Evolutionary conservation across 1,140 invertebrate species (phyloP).

Genomic region (Muscidifurax raptorellus): DNA sequence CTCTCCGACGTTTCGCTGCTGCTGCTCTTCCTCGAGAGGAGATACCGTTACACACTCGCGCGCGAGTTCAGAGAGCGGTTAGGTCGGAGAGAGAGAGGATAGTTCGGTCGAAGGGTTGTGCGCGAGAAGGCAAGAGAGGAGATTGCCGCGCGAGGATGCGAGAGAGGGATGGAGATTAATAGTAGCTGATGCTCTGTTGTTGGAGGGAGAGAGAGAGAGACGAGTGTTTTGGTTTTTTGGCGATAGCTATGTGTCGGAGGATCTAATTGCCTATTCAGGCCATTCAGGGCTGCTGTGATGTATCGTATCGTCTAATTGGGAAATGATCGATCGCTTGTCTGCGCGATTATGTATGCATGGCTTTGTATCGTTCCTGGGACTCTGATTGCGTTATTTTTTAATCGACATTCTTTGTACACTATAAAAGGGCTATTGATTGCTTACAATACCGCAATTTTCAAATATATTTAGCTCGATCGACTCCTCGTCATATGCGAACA

Average conservation of each 20-base stretch:
- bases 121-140: background rate
- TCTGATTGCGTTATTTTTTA: too few relatives aligned
- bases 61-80: conserved; percentile 7
- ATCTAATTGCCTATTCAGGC: background rate
- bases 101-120: background rate
- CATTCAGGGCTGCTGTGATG: background rate
- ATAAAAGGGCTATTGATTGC: too few relatives aligned
- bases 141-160: background rate
- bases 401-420: too few relatives aligned
- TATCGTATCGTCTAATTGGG: background rate
- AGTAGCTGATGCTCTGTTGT: background rate
- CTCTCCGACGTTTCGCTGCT: background rate
- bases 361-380: too few relatives aligned
- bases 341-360: too few relatives aligned
- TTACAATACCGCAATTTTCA: too few relatives aligned
- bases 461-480: too few relatives aligned
- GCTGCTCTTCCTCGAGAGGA: background rate
- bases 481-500: too few relatives aligned
- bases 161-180: background rate
- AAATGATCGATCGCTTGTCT: background rate
- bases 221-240: background rate
- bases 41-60: conserved; percentile 12
- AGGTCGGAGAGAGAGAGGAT: background rate
- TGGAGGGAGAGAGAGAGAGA: background rate
- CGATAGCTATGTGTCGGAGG: background rate